Evolutionary conservation across 2,888 invertebrate genomes (phyloP).

Genomic region (Sinelater perroti): DNA sequence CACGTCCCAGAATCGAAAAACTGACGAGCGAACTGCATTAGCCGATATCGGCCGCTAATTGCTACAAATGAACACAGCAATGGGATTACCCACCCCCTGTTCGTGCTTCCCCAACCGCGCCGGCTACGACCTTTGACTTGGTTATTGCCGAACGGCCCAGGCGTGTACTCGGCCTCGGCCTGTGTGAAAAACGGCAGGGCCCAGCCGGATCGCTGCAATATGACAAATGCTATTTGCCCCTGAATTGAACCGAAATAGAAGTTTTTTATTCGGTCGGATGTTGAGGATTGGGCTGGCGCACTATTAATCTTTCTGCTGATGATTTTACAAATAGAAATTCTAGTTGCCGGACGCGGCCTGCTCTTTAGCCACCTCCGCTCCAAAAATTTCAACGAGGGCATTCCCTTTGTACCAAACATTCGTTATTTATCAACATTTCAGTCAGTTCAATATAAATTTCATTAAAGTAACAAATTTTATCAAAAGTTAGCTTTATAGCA

Average conservation of each 20-base stretch:
- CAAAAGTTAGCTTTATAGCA: too few relatives aligned
- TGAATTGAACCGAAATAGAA: slow-evolving; percentile 49
- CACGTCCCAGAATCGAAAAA: slow-evolving; percentile 45
- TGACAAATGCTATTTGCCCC: slow-evolving; percentile 54
- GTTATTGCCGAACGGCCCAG: slow-evolving; percentile 33
- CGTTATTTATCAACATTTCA: too few relatives aligned
- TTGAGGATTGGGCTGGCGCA: slow-evolving; percentile 48
- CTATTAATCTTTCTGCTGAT: slow-evolving; percentile 40
- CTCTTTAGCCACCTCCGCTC: too few relatives aligned
- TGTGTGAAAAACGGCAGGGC: slow-evolving; percentile 19
- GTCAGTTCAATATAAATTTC: too few relatives aligned
- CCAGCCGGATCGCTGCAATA: slow-evolving; percentile 45
- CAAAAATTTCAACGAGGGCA: too few relatives aligned
- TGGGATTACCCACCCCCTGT: slow-evolving; percentile 54
- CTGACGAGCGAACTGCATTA: slow-evolving; percentile 51
- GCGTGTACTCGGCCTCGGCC: slow-evolving; percentile 16
- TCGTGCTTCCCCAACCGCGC: slow-evolving; percentile 34
- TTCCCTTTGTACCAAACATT: too few relatives aligned
- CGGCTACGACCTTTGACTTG: slow-evolving; percentile 37
- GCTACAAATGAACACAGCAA: slow-evolving; percentile 58
- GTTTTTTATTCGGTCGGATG: slow-evolving; percentile 51
- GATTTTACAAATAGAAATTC: slow-evolving; percentile 29
- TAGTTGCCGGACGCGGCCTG: too few relatives aligned
- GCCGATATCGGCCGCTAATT: slow-evolving; percentile 57
- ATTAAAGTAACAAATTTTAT: too few relatives aligned